Conservation (phyloP, 2,113 vertebrate genomes). For the Vanacampus margaritifer region DNA sequence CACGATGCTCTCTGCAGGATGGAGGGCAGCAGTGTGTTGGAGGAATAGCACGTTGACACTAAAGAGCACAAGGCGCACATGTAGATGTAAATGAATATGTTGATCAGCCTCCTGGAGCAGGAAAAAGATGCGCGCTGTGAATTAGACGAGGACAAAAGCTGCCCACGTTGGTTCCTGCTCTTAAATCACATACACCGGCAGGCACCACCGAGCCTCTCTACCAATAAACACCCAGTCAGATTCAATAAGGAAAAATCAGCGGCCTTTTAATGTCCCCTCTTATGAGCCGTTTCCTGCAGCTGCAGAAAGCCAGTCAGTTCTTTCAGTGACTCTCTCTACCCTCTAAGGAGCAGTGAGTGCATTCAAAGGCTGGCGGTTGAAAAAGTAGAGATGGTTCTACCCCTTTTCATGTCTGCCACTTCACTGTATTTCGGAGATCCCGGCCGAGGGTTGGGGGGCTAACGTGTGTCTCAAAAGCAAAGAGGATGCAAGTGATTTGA, state of each 20-base stretch:
- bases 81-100: slow-evolving; percentile 21
- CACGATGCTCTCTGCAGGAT: slow-evolving; percentile 48
- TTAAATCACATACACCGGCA: slow-evolving; percentile 5
- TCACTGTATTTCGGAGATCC: slow-evolving; percentile 38
- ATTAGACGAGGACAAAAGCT: slow-evolving; percentile 34
- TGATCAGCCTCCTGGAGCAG: slow-evolving; percentile 50
- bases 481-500: slow-evolving; percentile 55
- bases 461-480: slow-evolving; percentile 51
- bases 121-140: slow-evolving; percentile 20
- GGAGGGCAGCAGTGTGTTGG: slow-evolving; percentile 23
- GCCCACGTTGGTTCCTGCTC: slow-evolving; percentile 7
- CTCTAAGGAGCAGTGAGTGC: slow-evolving; percentile 26
- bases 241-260: slow-evolving; percentile 36
- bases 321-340: slow-evolving; percentile 26
- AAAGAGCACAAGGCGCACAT: slow-evolving; percentile 8
- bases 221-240: slow-evolving; percentile 30
- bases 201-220: slow-evolving; percentile 5
- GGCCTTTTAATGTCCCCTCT: slow-evolving; percentile 20
- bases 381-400: slow-evolving; percentile 22
- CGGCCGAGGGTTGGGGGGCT: slow-evolving; percentile 33
- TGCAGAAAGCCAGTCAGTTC: slow-evolving; percentile 28
- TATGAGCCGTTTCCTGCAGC: slow-evolving; percentile 44
- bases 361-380: slow-evolving; percentile 33
- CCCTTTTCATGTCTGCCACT: slow-evolving; percentile 40
- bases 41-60: slow-evolving; percentile 29